These are phyloP conservation scores for Caenorhabditis sinica DNA, from an alignment of 2,888 invertebrate genomes.

Conservation along the genomic window DNA sequence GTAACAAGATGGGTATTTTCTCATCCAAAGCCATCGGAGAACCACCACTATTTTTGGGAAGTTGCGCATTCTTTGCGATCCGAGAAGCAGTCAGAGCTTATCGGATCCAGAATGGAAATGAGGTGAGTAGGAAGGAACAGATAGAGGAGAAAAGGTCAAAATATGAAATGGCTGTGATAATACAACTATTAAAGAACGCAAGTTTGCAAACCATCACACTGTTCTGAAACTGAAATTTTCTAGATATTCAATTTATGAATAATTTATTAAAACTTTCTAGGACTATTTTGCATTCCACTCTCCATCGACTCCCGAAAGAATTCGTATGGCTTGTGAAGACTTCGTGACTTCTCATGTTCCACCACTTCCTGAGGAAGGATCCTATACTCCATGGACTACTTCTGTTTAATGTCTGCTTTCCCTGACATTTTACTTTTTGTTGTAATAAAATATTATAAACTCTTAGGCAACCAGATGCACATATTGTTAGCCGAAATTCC, in stretches of 20 bases:
- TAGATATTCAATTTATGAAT: too few species aligned
- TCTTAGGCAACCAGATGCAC: too few species aligned
- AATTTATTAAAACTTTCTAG: too few species aligned
- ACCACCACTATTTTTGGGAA: constrained; percentile 93
- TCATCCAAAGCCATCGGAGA: constrained; percentile 98
- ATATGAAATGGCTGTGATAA: too few species aligned
- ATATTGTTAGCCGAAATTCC: too few species aligned
- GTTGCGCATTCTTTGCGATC: constrained; percentile 93
- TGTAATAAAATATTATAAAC: not conserved
- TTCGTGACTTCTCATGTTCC: constrained; percentile 75
- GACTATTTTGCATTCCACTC: constrained; percentile 86
- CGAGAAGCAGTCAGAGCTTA: constrained; percentile 90
- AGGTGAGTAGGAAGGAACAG: not conserved
- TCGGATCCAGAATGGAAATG: constrained; percentile 84
- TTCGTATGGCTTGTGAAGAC: constrained; percentile 93
- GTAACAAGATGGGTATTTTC: constrained; percentile 93
- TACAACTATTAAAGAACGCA: too few species aligned
- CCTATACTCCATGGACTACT: constrained; percentile 71
- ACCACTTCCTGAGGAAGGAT: constrained; percentile 63
- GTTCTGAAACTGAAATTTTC: too few species aligned
- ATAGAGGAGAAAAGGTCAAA: too few species aligned
- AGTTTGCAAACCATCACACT: too few species aligned
- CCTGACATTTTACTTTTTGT: too few species aligned
- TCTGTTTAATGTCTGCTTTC: constrained; percentile 61
- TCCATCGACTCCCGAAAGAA: constrained; percentile 93